Evolutionary conservation across 1,140 invertebrate species (phyloP).

Genomic region (Thalassaphorura encarpata): DNA sequence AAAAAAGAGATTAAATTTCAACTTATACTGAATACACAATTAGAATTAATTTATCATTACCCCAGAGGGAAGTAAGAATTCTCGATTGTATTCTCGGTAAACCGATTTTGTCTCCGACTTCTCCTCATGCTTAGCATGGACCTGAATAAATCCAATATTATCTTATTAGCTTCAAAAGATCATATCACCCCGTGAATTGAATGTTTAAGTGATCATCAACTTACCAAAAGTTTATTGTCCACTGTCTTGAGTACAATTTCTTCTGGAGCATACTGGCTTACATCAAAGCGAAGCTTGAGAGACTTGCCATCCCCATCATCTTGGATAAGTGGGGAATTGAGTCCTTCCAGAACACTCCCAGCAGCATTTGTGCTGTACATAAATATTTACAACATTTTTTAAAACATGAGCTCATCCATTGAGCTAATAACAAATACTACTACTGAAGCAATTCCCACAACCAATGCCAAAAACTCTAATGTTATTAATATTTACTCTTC

Average conservation of each 20-base stretch:
- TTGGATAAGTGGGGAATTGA: slow-evolving; percentile 84
- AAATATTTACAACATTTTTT: not conserved
- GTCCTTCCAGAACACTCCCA: slow-evolving; percentile 51
- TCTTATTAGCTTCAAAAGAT: slow-evolving; percentile 12
- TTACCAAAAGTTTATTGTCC: slow-evolving; percentile 87
- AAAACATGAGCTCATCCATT: no score
- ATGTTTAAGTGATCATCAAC: slow-evolving; percentile 34
- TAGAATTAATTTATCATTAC: slow-evolving; percentile 88
- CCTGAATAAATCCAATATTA: slow-evolving; percentile 52
- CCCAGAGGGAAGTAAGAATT: slow-evolving; percentile 86
- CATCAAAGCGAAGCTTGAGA: slow-evolving; percentile 83
- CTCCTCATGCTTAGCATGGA: slow-evolving; percentile 92
- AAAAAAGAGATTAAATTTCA: no score
- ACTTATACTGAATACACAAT: no score
- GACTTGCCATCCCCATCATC: slow-evolving; percentile 81
- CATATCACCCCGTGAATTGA: no score
- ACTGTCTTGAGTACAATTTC: slow-evolving; percentile 95
- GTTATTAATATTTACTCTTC: not conserved
- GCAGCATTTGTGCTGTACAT: slow-evolving; percentile 36
- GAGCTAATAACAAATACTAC: no score
- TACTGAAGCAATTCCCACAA: not conserved
- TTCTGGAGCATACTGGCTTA: slow-evolving; percentile 81
- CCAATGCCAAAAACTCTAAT: not conserved
- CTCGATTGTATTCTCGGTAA: slow-evolving; percentile 90
- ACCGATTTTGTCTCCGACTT: slow-evolving; percentile 87